These are phyloP conservation scores for Otis tarda DNA, from an alignment of 2,113 vertebrate genomes.

Conservation along the genomic window DNA sequence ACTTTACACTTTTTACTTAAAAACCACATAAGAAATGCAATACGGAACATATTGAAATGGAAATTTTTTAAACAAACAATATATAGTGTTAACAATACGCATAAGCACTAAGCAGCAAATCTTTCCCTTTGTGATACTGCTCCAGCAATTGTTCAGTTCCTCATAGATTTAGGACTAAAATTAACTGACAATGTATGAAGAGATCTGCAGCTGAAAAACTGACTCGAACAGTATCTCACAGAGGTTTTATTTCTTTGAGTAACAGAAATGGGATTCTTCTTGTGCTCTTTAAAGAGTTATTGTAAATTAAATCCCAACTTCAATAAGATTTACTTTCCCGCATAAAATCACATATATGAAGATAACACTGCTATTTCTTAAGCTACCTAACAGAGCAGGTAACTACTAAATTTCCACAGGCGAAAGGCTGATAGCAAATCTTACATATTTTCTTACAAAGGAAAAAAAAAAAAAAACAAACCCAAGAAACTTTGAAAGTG, in stretches of 20 bases:
- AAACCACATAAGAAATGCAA: constrained; percentile 75
- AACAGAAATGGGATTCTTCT: constrained; percentile 34
- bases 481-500: neutral
- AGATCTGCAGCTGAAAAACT: constrained; percentile 47
- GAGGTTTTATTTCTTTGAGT: constrained; percentile 53
- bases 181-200: constrained; percentile 42
- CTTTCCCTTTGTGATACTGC: constrained; percentile 37
- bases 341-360: neutral
- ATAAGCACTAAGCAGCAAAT: constrained; percentile 69
- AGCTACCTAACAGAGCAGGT: constrained; percentile 53
- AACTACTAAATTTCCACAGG: constrained; percentile 60
- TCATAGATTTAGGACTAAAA: constrained; percentile 23
- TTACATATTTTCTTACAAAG: constrained; percentile 29
- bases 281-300: constrained; percentile 51
- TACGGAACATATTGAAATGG: constrained; percentile 68
- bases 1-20: constrained; percentile 75
- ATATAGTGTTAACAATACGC: constrained; percentile 57
- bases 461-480: neutral
- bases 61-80: constrained; percentile 59
- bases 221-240: constrained; percentile 39
- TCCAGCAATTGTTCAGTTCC: constrained; percentile 43
- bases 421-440: constrained; percentile 51
- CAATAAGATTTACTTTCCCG: neutral
- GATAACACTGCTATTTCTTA: constrained; percentile 44
- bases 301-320: constrained; percentile 65